Percentiles rank a stretch among this genome's conserved stretches.
Conservation (phyloP, 2,113 vertebrate genomes). For the Burhinus oedicnemus region DNA sequence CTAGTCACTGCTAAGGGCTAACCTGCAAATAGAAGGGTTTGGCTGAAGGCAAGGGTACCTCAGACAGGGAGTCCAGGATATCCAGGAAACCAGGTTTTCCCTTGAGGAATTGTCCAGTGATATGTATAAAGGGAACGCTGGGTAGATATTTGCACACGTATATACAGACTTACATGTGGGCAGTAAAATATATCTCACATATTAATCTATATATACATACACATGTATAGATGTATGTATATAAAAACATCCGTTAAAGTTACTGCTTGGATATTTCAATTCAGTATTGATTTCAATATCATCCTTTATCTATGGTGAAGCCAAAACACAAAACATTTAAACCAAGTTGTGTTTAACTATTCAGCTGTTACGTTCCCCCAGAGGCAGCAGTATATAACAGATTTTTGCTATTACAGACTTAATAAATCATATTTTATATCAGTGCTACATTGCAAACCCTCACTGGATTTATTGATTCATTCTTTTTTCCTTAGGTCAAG, state of each 20-base stretch:
- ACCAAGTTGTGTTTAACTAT: neutral
- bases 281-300: neutral
- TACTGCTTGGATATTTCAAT: neutral
- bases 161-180: neutral
- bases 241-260: neutral
- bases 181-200: neutral
- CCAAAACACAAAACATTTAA: neutral
- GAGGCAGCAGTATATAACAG: neutral
- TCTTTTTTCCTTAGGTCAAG: constrained; percentile 25
- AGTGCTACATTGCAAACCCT: neutral
- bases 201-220: neutral
- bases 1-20: neutral
- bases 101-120: neutral
- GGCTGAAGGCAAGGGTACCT: neutral
- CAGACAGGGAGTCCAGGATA: neutral
- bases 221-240: neutral
- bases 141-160: neutral
- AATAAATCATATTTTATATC: constrained; percentile 48
- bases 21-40: neutral
- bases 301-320: neutral
- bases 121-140: accelerated
- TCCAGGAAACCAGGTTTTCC: neutral
- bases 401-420: constrained; percentile 22
- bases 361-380: neutral
- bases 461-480: constrained; percentile 35